phyloP scores from a whole-genome alignment of 2,113 vertebrate species.

The Cepphus grylle region DNA sequence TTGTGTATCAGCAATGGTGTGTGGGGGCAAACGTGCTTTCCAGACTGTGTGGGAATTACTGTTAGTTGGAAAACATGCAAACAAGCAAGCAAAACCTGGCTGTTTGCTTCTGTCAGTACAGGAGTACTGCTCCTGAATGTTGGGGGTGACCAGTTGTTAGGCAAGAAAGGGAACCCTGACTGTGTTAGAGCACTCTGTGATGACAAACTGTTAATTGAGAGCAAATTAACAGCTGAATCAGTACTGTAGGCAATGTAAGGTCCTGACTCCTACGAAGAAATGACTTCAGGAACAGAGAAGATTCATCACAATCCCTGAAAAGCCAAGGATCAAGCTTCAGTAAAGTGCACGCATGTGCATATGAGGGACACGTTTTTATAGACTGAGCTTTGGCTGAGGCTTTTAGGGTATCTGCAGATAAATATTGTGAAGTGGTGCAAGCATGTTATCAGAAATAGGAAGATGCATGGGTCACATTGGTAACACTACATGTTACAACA shows the following conservation, averaged over 20 bases:
- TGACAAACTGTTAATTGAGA: neutral
- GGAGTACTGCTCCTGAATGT: neutral
- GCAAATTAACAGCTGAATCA: neutral
- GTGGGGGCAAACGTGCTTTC: neutral
- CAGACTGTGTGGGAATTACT: neutral
- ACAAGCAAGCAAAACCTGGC: neutral
- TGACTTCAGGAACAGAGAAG: neutral
- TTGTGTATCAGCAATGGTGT: neutral
- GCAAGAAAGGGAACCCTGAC: neutral
- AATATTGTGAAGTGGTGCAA: neutral
- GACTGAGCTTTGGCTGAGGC: neutral
- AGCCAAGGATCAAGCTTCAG: neutral
- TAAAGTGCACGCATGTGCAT: rapidly evolving
- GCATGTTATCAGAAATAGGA: neutral
- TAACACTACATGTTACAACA: neutral
- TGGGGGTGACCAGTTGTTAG: neutral
- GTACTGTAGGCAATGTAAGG: neutral
- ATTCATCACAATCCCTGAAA: neutral
- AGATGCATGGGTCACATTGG: neutral
- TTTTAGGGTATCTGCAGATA: neutral
- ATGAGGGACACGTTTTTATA: neutral
- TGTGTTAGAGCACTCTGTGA: rapidly evolving
- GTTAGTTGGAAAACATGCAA: neutral
- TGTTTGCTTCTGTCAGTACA: neutral
- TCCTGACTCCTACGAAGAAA: neutral